Percentiles rank a stretch among this genome's conserved stretches.
Conservation (phyloP, 1,140 invertebrate species). For the Magallana gigas region DNA sequence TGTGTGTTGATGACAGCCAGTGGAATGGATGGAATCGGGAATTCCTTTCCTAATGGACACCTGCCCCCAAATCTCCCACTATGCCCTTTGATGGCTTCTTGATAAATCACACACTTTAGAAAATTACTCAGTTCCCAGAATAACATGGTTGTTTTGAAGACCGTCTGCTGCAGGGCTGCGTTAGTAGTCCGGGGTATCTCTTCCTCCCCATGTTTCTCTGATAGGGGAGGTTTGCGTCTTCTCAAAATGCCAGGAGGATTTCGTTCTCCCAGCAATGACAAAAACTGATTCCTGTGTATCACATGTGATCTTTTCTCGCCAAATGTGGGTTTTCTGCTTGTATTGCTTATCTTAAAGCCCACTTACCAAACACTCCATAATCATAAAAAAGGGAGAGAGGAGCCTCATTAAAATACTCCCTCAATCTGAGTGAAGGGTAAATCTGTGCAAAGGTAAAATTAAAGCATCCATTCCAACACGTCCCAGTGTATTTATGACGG, state of each 20-base stretch:
- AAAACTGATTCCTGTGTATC: conserved; percentile 26
- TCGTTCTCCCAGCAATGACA: not conserved
- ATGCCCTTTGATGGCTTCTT: conserved; percentile 7
- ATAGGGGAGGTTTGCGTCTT: not conserved
- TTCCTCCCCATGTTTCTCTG: not conserved
- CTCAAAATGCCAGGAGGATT: conserved; percentile 15
- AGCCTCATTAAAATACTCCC: conserved; percentile 26
- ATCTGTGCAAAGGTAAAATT: not conserved
- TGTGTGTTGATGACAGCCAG: conserved; percentile 15
- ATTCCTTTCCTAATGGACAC: conserved; percentile 11
- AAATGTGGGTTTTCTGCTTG: not conserved
- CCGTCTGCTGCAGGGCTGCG: not conserved
- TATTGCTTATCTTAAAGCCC: conserved; percentile 31
- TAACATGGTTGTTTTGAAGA: not conserved
- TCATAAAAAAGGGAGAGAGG: not conserved
- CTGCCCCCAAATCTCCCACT: conserved; percentile 25
- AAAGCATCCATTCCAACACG: not conserved
- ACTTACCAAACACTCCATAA: conserved; percentile 34
- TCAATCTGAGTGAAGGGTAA: not conserved
- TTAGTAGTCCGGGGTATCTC: not conserved
- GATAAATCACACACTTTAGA: conserved; percentile 36
- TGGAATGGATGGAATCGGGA: not conserved
- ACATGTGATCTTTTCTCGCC: not conserved
- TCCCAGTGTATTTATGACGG: not conserved
- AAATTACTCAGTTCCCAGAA: conserved; percentile 29